A percentile compares a stretch with the other conserved stretches of the same genome.
Evolutionary conservation across 2,113 vertebrate species (phyloP).

Genomic region (Enhydra lutris): DNA sequence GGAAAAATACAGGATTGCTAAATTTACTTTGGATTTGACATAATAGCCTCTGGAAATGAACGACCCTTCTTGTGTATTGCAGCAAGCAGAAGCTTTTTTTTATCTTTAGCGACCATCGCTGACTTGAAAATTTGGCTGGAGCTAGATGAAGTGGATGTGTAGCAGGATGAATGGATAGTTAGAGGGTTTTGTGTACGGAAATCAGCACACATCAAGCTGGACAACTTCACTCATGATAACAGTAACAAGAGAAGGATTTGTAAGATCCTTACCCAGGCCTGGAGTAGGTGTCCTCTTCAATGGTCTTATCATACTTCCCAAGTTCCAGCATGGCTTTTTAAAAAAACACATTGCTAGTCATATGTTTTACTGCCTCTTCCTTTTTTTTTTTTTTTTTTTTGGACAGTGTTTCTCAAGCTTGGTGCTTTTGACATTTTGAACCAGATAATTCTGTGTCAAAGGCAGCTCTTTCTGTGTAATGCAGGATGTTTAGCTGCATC

Average conservation of each 20-base stretch:
- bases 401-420: background rate
- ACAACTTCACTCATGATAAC: background rate
- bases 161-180: background rate
- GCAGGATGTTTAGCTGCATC: background rate
- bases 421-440: background rate
- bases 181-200: background rate
- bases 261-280: background rate
- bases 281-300: background rate
- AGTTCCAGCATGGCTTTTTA: background rate
- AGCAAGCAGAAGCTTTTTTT: background rate
- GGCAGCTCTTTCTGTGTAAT: background rate
- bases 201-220: background rate
- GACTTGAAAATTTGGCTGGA: background rate
- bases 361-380: background rate
- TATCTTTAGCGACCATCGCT: background rate
- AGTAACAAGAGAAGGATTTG: background rate
- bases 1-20: background rate
- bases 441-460: background rate
- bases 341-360: background rate
- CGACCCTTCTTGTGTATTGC: background rate
- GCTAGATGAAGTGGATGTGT: background rate
- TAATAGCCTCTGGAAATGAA: background rate
- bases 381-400: background rate
- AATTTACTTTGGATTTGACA: background rate
- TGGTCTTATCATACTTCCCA: background rate